Conservation (phyloP, 2,797 vertebrate genomes). For the Falco biarmicus region DNA sequence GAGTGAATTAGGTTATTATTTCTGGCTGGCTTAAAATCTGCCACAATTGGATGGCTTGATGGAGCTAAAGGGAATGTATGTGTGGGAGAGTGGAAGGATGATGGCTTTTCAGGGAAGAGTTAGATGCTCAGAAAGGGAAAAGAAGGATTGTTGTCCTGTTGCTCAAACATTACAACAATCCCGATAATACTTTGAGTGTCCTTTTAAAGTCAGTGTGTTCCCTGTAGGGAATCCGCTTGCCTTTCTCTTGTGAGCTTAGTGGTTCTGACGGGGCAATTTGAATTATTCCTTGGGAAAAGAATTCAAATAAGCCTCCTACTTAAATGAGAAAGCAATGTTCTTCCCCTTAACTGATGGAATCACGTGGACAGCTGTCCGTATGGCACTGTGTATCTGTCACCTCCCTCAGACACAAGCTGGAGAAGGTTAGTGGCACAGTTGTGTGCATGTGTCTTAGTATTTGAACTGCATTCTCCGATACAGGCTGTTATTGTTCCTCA, state of each 20-base stretch:
- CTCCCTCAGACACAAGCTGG: slow-evolving; percentile 97
- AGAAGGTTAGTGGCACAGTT: slow-evolving; percentile 86
- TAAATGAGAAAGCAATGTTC: neutral
- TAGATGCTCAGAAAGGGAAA: neutral
- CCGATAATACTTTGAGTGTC: neutral
- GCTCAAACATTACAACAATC: neutral
- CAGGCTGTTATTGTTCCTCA: neutral
- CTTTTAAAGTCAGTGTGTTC: neutral
- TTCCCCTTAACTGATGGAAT: slow-evolving; percentile 82
- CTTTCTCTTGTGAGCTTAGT: neutral
- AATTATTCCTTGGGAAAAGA: neutral
- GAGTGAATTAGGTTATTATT: neutral
- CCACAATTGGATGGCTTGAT: neutral
- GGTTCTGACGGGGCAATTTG: neutral
- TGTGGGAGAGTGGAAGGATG: neutral
- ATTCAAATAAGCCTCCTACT: neutral
- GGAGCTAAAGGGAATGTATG: neutral
- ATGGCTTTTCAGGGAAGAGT: neutral
- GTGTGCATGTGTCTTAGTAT: rapidly evolving
- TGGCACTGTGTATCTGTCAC: slow-evolving; percentile 95
- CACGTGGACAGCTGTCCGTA: slow-evolving; percentile 99
- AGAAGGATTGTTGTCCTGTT: neutral
- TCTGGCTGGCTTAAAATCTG: neutral
- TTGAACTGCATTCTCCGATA: rapidly evolving
- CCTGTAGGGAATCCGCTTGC: rapidly evolving